These are phyloP conservation scores for Trematomus bernacchii DNA, from an alignment of 2,797 vertebrate genomes.

Conservation along the genomic window DNA sequence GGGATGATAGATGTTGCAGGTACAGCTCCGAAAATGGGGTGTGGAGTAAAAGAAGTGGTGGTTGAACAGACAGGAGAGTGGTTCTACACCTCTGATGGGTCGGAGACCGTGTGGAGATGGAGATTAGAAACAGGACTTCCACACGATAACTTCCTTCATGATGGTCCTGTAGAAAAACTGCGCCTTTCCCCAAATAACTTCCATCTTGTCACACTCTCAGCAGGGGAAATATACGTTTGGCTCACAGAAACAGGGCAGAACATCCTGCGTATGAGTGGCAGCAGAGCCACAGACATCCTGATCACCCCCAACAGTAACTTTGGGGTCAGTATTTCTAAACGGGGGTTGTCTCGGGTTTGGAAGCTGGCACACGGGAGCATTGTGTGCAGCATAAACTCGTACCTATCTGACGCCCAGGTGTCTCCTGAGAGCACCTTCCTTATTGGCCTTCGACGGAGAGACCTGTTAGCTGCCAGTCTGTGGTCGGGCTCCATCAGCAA, in stretches of 20 bases:
- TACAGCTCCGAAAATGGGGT: constrained; percentile 72
- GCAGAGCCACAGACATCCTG: constrained; percentile 78
- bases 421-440: constrained; percentile 87
- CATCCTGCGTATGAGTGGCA: constrained; percentile 73
- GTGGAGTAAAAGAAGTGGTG: constrained; percentile 69
- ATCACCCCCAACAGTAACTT: constrained; percentile 82
- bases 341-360: constrained; percentile 82
- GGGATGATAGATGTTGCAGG: constrained; percentile 74
- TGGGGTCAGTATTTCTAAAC: constrained; percentile 82
- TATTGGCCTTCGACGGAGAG: constrained; percentile 74
- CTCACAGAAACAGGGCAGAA: constrained; percentile 78
- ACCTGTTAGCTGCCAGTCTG: constrained; percentile 85
- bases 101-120: constrained; percentile 84
- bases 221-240: constrained; percentile 86
- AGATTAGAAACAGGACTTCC: constrained; percentile 60
- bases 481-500: constrained; percentile 87
- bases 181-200: constrained; percentile 72
- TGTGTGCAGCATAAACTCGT: constrained; percentile 80
- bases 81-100: constrained; percentile 84
- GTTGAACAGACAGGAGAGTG: constrained; percentile 60
- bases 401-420: constrained; percentile 79
- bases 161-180: constrained; percentile 75
- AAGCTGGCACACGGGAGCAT: constrained; percentile 77
- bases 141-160: constrained; percentile 75
- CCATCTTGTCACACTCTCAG: constrained; percentile 79